These are phyloP conservation scores for Linyphia triangularis DNA, from an alignment of 2,888 invertebrate genomes.

Conservation along the genomic window DNA sequence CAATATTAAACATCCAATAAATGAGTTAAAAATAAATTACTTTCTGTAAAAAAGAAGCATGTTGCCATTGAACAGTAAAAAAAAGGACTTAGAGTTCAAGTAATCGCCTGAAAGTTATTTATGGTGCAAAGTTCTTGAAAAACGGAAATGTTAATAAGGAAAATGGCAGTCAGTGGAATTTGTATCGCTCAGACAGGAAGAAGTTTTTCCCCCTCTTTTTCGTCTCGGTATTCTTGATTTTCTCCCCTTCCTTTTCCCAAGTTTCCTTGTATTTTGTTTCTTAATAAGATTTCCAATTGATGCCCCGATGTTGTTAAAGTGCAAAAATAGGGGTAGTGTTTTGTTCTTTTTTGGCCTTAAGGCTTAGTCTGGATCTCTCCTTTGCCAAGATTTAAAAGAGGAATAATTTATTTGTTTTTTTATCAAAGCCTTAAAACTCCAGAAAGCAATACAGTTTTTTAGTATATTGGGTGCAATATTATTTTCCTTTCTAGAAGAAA, in stretches of 20 bases:
- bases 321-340: background rate
- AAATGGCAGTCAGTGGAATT: slow-evolving; percentile 47
- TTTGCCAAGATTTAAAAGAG: background rate
- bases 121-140: slow-evolving; percentile 24
- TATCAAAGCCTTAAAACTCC: background rate
- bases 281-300: slow-evolving; percentile 16
- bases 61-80: background rate
- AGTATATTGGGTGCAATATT: too few species aligned
- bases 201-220: background rate
- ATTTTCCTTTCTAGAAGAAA: too few species aligned
- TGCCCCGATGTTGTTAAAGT: background rate
- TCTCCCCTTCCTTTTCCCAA: background rate
- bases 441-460: too few species aligned
- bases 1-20: too few species aligned
- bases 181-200: slow-evolving; percentile 25
- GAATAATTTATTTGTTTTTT: background rate
- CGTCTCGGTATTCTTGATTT: background rate
- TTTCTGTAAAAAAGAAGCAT: background rate
- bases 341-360: background rate
- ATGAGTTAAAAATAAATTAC: too few species aligned
- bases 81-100: background rate
- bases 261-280: slow-evolving; percentile 7
- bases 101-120: slow-evolving; percentile 24
- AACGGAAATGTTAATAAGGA: slow-evolving; percentile 46
- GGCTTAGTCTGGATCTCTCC: background rate